A percentile compares a stretch with the other conserved stretches of the same genome.
Evolutionary conservation across 2,888 invertebrate genomes (phyloP).

Genomic region (Dolichomitus sp.): DNA sequence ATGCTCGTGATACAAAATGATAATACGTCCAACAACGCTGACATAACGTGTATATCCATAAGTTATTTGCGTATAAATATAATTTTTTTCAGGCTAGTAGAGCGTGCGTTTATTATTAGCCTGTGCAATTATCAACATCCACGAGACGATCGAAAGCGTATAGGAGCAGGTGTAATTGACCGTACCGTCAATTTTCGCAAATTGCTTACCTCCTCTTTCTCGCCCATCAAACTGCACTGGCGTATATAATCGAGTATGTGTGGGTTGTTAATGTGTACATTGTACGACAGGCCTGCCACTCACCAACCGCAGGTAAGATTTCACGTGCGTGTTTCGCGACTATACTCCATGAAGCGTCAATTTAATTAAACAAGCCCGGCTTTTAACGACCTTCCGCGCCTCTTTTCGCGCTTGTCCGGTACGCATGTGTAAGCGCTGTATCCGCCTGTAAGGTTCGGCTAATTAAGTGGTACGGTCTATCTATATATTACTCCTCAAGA

Average conservation of each 20-base stretch:
- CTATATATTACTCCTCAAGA: slow-evolving; percentile 19
- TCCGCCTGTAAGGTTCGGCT: slow-evolving; percentile 50
- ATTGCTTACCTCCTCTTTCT: slow-evolving; percentile 64
- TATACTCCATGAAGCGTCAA: slow-evolving; percentile 60
- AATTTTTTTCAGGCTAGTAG: slow-evolving; percentile 58
- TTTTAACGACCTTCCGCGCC: slow-evolving; percentile 59
- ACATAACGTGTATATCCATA: slow-evolving; percentile 21
- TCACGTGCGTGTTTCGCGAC: slow-evolving; percentile 60
- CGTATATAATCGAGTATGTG: slow-evolving; percentile 46
- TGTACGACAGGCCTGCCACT: neutral
- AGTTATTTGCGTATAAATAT: slow-evolving; percentile 62
- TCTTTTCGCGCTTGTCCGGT: slow-evolving; percentile 47
- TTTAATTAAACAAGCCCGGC: slow-evolving; percentile 66
- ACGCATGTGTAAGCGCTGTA: slow-evolving; percentile 55
- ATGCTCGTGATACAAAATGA: slow-evolving; percentile 48
- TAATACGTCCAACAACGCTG: slow-evolving; percentile 39
- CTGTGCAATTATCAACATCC: slow-evolving; percentile 61
- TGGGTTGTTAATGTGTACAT: slow-evolving; percentile 23
- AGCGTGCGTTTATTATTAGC: slow-evolving; percentile 63
- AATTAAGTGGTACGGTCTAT: slow-evolving; percentile 54
- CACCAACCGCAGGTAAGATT: slow-evolving; percentile 29
- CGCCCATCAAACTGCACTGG: slow-evolving; percentile 43
- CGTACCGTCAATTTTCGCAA: slow-evolving; percentile 63
- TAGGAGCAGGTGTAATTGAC: slow-evolving; percentile 62
- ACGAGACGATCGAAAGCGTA: slow-evolving; percentile 47